Evolutionary conservation across 2,797 vertebrate genomes (phyloP).

Genomic region (Chanos chanos): DNA sequence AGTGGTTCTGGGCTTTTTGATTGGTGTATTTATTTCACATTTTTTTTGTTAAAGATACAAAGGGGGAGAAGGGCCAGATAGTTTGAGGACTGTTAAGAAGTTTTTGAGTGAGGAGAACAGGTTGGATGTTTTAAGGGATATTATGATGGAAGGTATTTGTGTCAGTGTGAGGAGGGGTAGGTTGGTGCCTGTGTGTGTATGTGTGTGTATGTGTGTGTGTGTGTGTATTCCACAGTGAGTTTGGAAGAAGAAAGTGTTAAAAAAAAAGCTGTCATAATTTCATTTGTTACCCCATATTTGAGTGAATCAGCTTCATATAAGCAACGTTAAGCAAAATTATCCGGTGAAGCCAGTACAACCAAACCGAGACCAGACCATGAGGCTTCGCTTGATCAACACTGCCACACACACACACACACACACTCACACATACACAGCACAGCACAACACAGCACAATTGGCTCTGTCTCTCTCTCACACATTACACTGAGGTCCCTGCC

Average conservation of each 20-base stretch:
- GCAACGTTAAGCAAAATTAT: too few relatives aligned
- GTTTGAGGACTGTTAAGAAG: slow-evolving; percentile 11
- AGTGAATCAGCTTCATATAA: not conserved
- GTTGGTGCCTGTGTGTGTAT: slow-evolving; percentile 56
- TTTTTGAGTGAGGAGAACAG: too few relatives aligned
- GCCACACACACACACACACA: slow-evolving; percentile 19
- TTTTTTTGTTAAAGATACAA: slow-evolving; percentile 1
- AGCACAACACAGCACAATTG: slow-evolving; percentile 17
- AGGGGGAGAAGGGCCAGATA: not conserved
- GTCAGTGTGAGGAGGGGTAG: not conserved
- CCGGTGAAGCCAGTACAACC: too few relatives aligned
- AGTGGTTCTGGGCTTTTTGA: too few relatives aligned
- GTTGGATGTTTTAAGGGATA: too few relatives aligned
- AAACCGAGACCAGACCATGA: slow-evolving; percentile 11
- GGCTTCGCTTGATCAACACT: slow-evolving; percentile 2
- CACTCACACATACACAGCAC: slow-evolving; percentile 10
- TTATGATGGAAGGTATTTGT: too few relatives aligned
- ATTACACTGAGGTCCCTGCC: slow-evolving; percentile 72
- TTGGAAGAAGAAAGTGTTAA: not conserved
- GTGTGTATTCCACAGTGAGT: slow-evolving; percentile 40
- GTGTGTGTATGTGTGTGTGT: slow-evolving; percentile 33
- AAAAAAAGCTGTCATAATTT: not conserved
- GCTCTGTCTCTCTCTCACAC: slow-evolving; percentile 36
- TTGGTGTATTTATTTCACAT: slow-evolving; percentile 38
- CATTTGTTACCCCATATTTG: not conserved